Conservation (phyloP, 2,797 vertebrate species). For the Gobio occitaniae region DNA sequence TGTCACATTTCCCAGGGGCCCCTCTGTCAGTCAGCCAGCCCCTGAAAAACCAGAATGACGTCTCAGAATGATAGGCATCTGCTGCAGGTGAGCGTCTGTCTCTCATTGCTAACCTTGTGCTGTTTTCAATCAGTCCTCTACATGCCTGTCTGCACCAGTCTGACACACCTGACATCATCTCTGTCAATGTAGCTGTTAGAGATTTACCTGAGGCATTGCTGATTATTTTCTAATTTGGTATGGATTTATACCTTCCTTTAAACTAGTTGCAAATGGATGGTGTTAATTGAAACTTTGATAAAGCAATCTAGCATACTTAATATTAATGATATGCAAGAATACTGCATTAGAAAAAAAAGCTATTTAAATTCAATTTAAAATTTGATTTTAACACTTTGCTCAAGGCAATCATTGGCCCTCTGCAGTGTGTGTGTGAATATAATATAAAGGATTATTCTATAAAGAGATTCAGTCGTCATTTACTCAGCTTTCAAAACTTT, state of each 20-base stretch:
- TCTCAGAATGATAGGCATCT: constrained; percentile 40
- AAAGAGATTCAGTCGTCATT: background rate
- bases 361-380: constrained; percentile 14
- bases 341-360: constrained; percentile 15
- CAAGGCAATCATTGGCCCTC: constrained; percentile 23
- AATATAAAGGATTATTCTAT: constrained; percentile 2
- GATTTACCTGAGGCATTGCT: constrained; percentile 22
- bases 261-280: constrained; percentile 22
- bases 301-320: constrained; percentile 11
- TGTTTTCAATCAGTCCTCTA: constrained; percentile 47
- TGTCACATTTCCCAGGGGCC: constrained; percentile 14
- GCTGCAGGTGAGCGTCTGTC: constrained; percentile 46
- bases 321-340: constrained; percentile 42
- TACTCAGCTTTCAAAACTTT: background rate
- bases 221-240: constrained; percentile 6
- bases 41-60: constrained; percentile 35
- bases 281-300: constrained; percentile 29
- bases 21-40: constrained; percentile 25
- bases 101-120: constrained; percentile 52
- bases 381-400: constrained; percentile 17
- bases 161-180: constrained; percentile 19
- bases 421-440: background rate
- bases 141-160: constrained; percentile 53
- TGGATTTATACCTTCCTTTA: background rate
- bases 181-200: constrained; percentile 12